Evolutionary conservation across 2,113 vertebrate genomes (phyloP).

Genomic region (Edolisoma coerulescens): DNA sequence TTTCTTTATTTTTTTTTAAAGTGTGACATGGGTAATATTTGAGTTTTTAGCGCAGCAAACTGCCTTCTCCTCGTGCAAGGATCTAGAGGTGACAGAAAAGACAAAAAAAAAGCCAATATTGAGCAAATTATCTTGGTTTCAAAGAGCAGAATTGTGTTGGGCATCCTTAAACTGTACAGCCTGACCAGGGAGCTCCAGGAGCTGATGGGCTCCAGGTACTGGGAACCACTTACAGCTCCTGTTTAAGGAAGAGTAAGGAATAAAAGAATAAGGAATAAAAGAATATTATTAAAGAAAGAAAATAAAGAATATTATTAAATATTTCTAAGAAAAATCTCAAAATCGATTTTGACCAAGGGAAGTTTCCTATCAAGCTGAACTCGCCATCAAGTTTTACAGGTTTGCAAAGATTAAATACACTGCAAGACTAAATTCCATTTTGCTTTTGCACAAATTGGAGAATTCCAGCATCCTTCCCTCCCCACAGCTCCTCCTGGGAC

Average conservation of each 20-base stretch:
- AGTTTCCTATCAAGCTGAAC: not conserved
- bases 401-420: not conserved
- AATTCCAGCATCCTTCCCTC: not conserved
- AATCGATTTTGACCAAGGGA: not conserved
- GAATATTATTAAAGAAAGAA: not conserved
- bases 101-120: not conserved
- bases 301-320: not conserved
- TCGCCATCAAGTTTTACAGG: not conserved
- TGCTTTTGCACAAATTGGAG: accelerated
- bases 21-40: not conserved
- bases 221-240: not conserved
- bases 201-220: not conserved
- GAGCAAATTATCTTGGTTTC: not conserved
- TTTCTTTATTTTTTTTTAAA: not conserved
- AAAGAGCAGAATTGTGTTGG: not conserved
- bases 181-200: not conserved
- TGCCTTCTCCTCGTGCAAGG: not conserved
- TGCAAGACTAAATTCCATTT: not conserved
- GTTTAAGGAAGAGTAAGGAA: not conserved
- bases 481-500: accelerated
- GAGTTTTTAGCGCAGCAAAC: not conserved
- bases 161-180: not conserved
- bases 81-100: not conserved
- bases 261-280: not conserved
- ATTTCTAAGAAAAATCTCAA: not conserved